Evolutionary conservation across 2,888 invertebrate genomes (phyloP), one percentile per base, ranked within the genome.

Genomic region (Erannis defoliaria): DNA sequence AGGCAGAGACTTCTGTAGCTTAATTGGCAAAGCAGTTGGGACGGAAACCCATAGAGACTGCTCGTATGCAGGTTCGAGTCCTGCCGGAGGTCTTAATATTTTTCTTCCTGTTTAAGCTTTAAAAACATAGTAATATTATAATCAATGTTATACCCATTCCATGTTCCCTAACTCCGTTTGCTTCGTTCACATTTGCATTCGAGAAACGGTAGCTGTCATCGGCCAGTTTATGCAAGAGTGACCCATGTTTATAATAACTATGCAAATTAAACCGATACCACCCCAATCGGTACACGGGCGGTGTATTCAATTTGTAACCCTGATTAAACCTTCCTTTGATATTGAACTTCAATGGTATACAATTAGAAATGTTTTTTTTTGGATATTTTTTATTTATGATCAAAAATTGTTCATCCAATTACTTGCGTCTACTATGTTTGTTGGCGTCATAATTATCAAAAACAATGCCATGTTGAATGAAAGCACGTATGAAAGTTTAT

Each of bases 231-330:
- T 88, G 87, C 89, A 86, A 86, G 84, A 82, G 81, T 89, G 90
- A 89, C 88, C 90, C 88, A 82, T 89, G 91, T 89, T 90, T 90
- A 91, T 89, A 90, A 92, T 91, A 91, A 90, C 89, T 90, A 93
- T 92, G 92, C 91, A 91, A 92, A 92, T 92, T 86, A 86, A 86
- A 85, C 86, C 84, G 85, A 89, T 90, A 88, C 81, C 84, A 79
- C 80, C 87, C 86, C 85, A 87, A 89, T 88, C 84, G 84, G 80
- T 78, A 79, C 77, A 78, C 78, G 74, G 76, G 77, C 74, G 80
- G 84, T 79, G 89, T 90, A 92, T 92, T 92, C 84, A 91, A 91
- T 91, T 91, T 89, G 90, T 90, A 88, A 86, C 89, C 88, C 86
- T 86, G 85, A 89, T 92, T 90, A 90, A 89, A 85, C 74, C 80